Conservation (phyloP, 2,113 vertebrate species). For the Leptocoma aspasia region DNA sequence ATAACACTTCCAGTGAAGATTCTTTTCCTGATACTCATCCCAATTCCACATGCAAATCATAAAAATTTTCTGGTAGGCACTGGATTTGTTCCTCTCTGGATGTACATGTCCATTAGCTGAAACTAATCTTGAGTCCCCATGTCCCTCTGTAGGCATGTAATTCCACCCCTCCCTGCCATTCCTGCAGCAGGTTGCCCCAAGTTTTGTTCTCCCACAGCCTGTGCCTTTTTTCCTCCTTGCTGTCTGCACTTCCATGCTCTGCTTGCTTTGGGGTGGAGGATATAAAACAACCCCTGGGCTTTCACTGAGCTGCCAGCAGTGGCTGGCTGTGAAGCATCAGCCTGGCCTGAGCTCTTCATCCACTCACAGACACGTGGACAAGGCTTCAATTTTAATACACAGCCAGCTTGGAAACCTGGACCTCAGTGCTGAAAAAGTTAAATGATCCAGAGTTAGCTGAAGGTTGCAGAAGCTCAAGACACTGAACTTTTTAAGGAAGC, state of each 20-base stretch:
- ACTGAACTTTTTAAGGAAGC: neutral
- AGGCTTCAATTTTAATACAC: neutral
- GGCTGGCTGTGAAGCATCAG: neutral
- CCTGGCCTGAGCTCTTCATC: neutral
- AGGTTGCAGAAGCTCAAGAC: fast-evolving
- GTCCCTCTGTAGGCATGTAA: neutral
- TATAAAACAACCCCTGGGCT: neutral
- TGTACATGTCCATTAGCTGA: neutral
- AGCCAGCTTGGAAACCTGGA: neutral
- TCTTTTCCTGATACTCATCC: neutral
- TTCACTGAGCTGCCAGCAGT: neutral
- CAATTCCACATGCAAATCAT: neutral
- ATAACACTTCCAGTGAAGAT: neutral
- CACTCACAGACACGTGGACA: neutral
- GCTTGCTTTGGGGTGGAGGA: neutral
- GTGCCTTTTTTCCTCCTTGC: neutral
- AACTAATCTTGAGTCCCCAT: fast-evolving
- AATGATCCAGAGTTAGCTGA: neutral
- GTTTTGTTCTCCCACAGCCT: neutral
- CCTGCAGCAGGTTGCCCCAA: neutral
- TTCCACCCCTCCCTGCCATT: neutral
- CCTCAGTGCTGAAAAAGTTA: neutral
- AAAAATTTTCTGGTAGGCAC: neutral
- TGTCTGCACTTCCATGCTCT: neutral
- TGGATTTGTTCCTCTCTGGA: neutral